Base-by-base conservation (phyloP, 1,140 invertebrate species). In the Lepidurus arcticus region DNA sequence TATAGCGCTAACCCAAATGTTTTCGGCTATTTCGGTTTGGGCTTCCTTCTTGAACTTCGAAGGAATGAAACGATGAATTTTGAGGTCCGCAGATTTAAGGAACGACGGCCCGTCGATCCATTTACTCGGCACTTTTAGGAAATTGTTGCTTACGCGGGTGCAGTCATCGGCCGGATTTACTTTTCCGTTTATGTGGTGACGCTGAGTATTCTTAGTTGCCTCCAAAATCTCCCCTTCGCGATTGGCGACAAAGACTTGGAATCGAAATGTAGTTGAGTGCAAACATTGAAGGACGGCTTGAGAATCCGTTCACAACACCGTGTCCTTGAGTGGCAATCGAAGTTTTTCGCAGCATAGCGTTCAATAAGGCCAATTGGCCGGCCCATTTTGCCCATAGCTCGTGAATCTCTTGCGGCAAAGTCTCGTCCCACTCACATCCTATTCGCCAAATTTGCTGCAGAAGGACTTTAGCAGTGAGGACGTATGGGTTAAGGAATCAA, bases 381-480 rank as follows among this genome's bases (percentile, higher is more conserved):
- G 44, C 43, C 24, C 76, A 73, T 13, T 21, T 42, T 42, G 10
- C 21, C 76, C 76, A 77, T 1, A 10, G 76, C 8, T 47, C 24
- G 11, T 53, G 8, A 7, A 77, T 8, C 10, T 45, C 10, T n/a
- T 45, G 24, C 8, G 44, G 42, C 26, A 82, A 13, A 45, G 42
- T 45, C 2, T 80, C 80, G 44, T 82, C 82, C 79, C 80, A 82
- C 1, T 11, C 73, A 13, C 65, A n/a, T 1, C 79, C 76, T 1
- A 73, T 21, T 16, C 13, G 1, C 81, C 81, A 81, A 26, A 77
- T 34, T 6, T 80, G 73, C 78, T 81, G 80, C 7, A 82, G n/a
- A 3, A 82, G 34, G 4, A 78, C 26, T 75, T 81, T 82, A 11
- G 79, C 21, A 7, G 4, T 24, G 21, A 82, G 24, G 4, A 76